phyloP scores from a whole-genome alignment of 2,888 invertebrate genomes.

The Altica lythri region DNA sequence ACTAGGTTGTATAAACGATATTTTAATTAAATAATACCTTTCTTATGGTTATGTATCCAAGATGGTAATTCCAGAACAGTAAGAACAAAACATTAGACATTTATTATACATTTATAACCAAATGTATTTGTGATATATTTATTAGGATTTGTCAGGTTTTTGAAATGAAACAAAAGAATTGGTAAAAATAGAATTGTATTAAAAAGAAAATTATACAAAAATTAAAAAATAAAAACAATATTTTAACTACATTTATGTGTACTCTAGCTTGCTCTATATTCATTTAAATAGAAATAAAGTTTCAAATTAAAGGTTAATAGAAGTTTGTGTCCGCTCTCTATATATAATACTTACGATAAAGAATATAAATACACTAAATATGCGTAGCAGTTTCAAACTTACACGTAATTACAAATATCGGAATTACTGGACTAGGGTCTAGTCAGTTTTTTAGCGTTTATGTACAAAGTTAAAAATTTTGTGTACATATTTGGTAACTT shows the following conservation, averaged over 20 bases:
- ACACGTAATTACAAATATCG: slow-evolving; percentile 49
- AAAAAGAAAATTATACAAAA: slow-evolving; percentile 56
- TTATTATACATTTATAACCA: too few species aligned
- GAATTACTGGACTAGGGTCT: slow-evolving; percentile 56
- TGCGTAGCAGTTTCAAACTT: slow-evolving; percentile 48
- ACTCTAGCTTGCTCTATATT: slow-evolving; percentile 51
- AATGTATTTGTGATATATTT: too few species aligned
- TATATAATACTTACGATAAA: slow-evolving; percentile 46
- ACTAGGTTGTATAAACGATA: too few species aligned
- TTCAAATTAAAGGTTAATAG: slow-evolving; percentile 52
- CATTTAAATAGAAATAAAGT: slow-evolving; percentile 51
- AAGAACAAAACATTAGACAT: too few species aligned
- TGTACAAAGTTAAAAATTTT: slow-evolving; percentile 51
- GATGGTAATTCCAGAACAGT: too few species aligned
- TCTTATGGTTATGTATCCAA: too few species aligned
- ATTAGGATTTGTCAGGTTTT: too few species aligned
- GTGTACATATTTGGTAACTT: slow-evolving; percentile 59
- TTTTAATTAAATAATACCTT: too few species aligned
- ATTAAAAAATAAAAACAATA: slow-evolving; percentile 53
- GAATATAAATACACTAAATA: slow-evolving; percentile 52
- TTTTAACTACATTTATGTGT: slow-evolving; percentile 51
- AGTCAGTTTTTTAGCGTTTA: slow-evolving; percentile 53
- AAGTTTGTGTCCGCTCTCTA: slow-evolving; percentile 45
- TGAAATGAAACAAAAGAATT: slow-evolving; percentile 20
- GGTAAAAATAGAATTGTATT: slow-evolving; percentile 57